A percentile compares a stretch with the other conserved stretches of the same genome.
phyloP scores from a whole-genome alignment of 2,888 invertebrate species.

The Clitarchus hookeri region DNA sequence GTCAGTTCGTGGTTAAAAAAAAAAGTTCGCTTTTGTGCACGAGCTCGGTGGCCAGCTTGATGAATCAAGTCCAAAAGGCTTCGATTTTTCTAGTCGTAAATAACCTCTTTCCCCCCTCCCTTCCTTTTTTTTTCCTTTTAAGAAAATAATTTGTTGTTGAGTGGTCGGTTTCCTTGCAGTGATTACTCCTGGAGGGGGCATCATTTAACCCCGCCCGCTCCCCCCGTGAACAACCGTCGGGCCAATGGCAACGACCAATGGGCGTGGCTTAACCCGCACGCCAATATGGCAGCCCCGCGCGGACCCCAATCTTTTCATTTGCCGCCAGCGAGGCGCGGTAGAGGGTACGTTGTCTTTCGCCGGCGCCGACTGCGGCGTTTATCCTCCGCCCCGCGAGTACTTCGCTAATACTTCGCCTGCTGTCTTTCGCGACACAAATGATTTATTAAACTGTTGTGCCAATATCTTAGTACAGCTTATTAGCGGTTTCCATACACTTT shows the following conservation, averaged over 20 bases:
- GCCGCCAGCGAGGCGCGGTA: not conserved
- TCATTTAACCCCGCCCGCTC: not conserved
- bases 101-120: not conserved
- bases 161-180: constrained; percentile 16
- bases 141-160: constrained; percentile 14
- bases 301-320: not conserved
- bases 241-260: constrained; percentile 25
- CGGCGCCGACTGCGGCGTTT: too few species aligned
- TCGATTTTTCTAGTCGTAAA: not conserved
- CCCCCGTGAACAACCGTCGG: not conserved
- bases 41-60: not conserved
- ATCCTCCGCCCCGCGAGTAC: too few species aligned
- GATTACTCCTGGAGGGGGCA: constrained; percentile 30
- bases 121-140: not conserved
- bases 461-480: too few species aligned
- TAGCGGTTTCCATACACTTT: too few species aligned
- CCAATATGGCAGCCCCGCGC: constrained; percentile 32
- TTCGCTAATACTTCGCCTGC: too few species aligned
- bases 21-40: not conserved
- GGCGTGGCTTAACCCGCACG: constrained; percentile 30
- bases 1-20: not conserved
- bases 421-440: too few species aligned
- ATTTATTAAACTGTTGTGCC: too few species aligned
- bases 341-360: too few species aligned
- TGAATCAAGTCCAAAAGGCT: not conserved